Percentiles rank a stretch among this genome's conserved stretches.
These are phyloP conservation scores for Myotis findleyi DNA, from an alignment of 2,797 vertebrate genomes.

Conservation along the genomic window DNA sequence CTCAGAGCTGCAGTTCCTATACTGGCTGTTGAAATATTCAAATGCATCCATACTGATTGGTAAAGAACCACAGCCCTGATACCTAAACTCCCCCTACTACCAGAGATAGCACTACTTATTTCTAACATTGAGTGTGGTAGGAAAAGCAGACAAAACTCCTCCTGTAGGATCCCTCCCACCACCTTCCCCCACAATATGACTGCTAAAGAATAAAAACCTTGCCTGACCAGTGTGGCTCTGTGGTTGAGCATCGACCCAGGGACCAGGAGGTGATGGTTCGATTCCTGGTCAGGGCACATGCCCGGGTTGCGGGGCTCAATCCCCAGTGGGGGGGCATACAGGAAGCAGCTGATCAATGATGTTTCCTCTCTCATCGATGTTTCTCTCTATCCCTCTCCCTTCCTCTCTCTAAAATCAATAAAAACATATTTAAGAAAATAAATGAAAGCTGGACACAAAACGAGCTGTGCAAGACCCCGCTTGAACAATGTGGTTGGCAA, in stretches of 20 bases:
- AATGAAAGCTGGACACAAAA: not conserved
- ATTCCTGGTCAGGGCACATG: too few species aligned
- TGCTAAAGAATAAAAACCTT: not conserved
- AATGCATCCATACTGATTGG: not conserved
- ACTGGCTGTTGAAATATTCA: not conserved
- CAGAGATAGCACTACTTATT: not conserved
- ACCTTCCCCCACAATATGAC: not conserved
- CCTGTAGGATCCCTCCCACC: not conserved
- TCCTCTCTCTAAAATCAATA: too few species aligned
- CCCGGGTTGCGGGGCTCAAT: too few species aligned
- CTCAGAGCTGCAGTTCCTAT: not conserved
- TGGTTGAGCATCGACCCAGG: too few species aligned
- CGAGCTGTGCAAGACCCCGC: not conserved
- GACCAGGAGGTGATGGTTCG: too few species aligned
- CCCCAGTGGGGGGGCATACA: too few species aligned
- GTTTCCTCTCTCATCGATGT: too few species aligned
- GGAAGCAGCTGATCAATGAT: too few species aligned
- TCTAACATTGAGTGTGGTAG: not conserved
- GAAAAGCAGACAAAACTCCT: not conserved
- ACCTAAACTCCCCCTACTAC: not conserved
- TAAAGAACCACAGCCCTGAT: not conserved
- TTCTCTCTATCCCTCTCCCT: too few species aligned
- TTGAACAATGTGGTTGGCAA: not conserved
- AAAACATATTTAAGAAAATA: too few species aligned
- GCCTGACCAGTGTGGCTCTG: too few species aligned